Percentiles rank a stretch among this genome's conserved stretches.
Conservation (phyloP, 2,888 invertebrate genomes). For the Temnothorax rugatulus region DNA sequence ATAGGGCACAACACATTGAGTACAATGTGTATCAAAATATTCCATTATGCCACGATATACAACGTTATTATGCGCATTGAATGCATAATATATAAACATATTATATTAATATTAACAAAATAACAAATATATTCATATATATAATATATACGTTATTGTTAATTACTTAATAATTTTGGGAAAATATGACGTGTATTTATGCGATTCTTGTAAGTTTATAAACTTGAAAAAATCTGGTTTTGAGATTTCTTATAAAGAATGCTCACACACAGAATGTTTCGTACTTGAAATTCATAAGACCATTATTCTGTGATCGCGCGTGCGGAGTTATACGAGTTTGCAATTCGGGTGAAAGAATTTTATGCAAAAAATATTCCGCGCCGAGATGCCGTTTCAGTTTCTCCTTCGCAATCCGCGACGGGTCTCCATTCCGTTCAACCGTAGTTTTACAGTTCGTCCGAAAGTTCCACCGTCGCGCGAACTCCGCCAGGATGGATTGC, state of each 20-base stretch:
- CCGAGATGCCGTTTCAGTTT: conserved; percentile 37
- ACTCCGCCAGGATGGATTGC: conserved; percentile 60
- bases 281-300: conserved; percentile 27
- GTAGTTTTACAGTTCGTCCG: conserved; percentile 40
- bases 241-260: background rate
- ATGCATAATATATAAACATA: background rate
- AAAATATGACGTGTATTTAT: background rate
- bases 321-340: conserved; percentile 11
- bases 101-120: background rate
- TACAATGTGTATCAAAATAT: background rate
- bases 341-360: background rate
- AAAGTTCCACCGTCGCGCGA: conserved; percentile 26
- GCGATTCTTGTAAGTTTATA: background rate
- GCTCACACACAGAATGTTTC: background rate
- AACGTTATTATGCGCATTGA: background rate
- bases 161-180: background rate
- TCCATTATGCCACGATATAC: background rate
- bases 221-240: conserved; percentile 6
- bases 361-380: conserved; percentile 37
- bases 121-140: background rate
- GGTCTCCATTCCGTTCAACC: conserved; percentile 10
- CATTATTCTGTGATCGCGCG: conserved; percentile 5
- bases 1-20: background rate
- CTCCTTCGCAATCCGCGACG: conserved; percentile 1
- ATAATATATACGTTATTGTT: background rate